phyloP scores from a whole-genome alignment of 2,888 invertebrate species.

The Odontothrips loti region DNA sequence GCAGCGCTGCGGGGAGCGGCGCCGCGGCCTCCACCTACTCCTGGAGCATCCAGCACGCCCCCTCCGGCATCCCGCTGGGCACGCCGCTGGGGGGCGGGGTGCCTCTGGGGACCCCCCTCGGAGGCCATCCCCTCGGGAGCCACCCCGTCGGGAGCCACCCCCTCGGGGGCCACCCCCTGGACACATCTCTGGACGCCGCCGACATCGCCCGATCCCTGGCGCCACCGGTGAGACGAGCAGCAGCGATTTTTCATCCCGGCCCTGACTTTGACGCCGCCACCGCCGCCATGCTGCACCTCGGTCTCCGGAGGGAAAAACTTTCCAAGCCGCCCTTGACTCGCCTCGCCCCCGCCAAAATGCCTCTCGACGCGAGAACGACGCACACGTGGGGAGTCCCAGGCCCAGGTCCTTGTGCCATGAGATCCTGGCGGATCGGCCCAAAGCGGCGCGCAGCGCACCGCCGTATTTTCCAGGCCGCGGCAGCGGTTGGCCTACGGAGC shows the following conservation, averaged over 20 bases:
- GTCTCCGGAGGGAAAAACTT: too few relatives aligned
- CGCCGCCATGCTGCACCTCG: too few relatives aligned
- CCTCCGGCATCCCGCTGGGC: neutral
- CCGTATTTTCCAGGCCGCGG: neutral
- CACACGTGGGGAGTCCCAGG: neutral
- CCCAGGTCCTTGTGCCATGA: neutral
- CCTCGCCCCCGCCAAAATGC: neutral
- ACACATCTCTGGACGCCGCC: neutral
- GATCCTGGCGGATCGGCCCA: neutral
- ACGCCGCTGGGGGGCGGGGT: neutral
- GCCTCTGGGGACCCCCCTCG: too few relatives aligned
- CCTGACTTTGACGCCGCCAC: too few relatives aligned
- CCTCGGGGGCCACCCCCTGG: too few relatives aligned
- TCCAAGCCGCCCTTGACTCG: too few relatives aligned
- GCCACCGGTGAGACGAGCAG: neutral
- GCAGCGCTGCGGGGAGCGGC: neutral
- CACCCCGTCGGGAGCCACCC: too few relatives aligned
- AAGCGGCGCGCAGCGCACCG: neutral
- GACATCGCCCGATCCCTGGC: constrained; percentile 3
- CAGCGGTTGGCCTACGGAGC: neutral
- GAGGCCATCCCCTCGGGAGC: too few relatives aligned
- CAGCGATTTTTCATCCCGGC: too few relatives aligned
- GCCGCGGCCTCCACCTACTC: neutral
- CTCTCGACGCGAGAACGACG: neutral
- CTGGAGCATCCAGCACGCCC: constrained; percentile 8